These are phyloP conservation scores for Cassiopea andromeda DNA, from an alignment of 30 jellyfish, hydroid and myxozoan genomes.

Conservation along the genomic window DNA sequence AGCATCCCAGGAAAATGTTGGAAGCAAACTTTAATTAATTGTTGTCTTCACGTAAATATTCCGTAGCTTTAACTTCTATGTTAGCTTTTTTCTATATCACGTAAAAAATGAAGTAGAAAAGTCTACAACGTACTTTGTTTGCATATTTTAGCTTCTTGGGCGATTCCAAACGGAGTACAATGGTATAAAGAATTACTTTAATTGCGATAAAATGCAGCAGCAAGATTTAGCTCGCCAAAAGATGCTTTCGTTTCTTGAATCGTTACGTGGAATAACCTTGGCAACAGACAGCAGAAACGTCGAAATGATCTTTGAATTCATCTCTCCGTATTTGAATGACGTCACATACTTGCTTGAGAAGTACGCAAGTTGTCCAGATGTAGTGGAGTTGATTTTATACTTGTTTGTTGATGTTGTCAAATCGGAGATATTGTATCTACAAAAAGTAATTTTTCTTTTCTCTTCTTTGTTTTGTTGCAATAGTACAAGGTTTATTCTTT, in stretches of 20 bases:
- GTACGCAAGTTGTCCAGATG: conserved; percentile 76
- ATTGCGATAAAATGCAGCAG: conserved; percentile 58
- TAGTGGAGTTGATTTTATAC: conserved; percentile 79
- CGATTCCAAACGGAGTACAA: conserved; percentile 58
- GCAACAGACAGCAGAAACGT: conserved; percentile 60
- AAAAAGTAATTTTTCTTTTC: conserved; percentile 59
- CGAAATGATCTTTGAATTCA: conserved; percentile 55
- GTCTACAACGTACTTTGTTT: too few relatives aligned
- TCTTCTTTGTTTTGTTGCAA: too few relatives aligned
- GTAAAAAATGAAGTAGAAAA: too few relatives aligned
- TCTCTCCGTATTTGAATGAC: conserved; percentile 72
- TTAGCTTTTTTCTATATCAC: too few relatives aligned
- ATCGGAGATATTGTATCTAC: conserved; percentile 61
- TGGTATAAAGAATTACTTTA: conserved; percentile 48
- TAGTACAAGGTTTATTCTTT: too few relatives aligned
- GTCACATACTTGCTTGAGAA: conserved; percentile 53
- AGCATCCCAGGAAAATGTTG: too few relatives aligned
- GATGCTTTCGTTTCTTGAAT: conserved; percentile 72
- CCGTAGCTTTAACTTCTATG: too few relatives aligned
- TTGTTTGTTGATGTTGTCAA: conserved; percentile 91
- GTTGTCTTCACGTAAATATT: too few relatives aligned
- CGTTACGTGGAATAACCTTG: conserved; percentile 89
- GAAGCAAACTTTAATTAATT: too few relatives aligned
- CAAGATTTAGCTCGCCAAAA: conserved; percentile 65
- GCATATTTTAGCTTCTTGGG: conserved; percentile 35